These are phyloP conservation scores for Neocrepidodera transversa DNA, from an alignment of 2,888 invertebrate species.

Conservation along the genomic window DNA sequence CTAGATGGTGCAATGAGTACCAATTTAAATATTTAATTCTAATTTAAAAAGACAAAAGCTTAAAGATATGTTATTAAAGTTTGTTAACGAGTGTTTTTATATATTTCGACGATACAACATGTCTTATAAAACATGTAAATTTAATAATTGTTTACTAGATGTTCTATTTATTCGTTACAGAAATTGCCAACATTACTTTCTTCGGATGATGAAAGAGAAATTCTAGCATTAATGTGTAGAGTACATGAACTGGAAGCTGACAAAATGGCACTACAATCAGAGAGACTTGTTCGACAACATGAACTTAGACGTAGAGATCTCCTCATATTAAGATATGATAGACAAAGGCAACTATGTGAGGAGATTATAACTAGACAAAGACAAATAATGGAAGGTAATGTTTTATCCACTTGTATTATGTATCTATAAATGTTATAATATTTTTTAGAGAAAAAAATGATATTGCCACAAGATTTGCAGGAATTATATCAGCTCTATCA, in stretches of 20 bases:
- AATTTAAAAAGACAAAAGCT: too few species aligned
- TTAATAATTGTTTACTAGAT: too few species aligned
- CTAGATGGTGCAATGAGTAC: too few species aligned
- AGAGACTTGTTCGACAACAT: slow-evolving; percentile 83
- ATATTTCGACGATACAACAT: too few species aligned
- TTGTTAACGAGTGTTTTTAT: too few species aligned
- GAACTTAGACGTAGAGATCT: slow-evolving; percentile 85
- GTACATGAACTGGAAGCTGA: slow-evolving; percentile 95
- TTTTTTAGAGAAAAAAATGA: slow-evolving; percentile 70
- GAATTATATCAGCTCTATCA: slow-evolving; percentile 85
- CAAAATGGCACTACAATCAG: slow-evolving; percentile 90
- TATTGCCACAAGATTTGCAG: slow-evolving; percentile 76
- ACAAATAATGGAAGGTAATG: slow-evolving; percentile 81
- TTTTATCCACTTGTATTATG: not conserved
- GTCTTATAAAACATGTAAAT: too few species aligned
- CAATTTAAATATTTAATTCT: too few species aligned
- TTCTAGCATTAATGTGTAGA: slow-evolving; percentile 84
- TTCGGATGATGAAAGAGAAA: slow-evolving; percentile 89
- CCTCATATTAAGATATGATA: slow-evolving; percentile 80
- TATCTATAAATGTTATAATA: not conserved
- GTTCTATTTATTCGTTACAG: slow-evolving; percentile 59
- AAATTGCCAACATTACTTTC: slow-evolving; percentile 84
- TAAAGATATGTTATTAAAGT: too few species aligned
- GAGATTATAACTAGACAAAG: slow-evolving; percentile 91
- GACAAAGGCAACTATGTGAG: slow-evolving; percentile 86